A percentile compares a stretch with the other conserved stretches of the same genome.
Evolutionary conservation across 2,797 vertebrate genomes (phyloP).

Genomic region (Euphonia xanthogaster): DNA sequence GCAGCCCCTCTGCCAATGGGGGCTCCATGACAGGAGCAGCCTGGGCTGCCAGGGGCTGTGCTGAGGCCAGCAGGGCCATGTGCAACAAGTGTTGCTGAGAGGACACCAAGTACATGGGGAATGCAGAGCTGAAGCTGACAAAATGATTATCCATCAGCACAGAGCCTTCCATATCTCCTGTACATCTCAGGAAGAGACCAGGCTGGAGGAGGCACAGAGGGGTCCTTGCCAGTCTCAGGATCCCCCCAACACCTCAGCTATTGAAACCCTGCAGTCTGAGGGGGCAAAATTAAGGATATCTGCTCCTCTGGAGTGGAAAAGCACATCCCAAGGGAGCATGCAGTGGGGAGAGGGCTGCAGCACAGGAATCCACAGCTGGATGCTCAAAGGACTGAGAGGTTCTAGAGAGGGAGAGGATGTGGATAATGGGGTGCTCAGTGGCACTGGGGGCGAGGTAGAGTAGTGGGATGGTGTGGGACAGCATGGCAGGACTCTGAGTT

Average conservation of each 20-base stretch:
- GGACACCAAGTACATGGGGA: background rate
- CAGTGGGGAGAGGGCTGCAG: accelerated
- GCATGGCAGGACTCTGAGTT: background rate
- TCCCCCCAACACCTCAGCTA: background rate
- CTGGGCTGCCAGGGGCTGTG: accelerated
- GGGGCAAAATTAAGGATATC: background rate
- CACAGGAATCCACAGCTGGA: background rate
- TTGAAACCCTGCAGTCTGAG: background rate
- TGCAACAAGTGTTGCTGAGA: background rate
- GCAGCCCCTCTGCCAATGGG: background rate
- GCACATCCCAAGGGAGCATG: background rate
- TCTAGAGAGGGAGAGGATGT: background rate
- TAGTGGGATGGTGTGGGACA: background rate
- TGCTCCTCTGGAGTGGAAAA: background rate
- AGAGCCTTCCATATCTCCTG: background rate
- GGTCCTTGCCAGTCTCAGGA: background rate
- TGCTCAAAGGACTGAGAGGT: background rate
- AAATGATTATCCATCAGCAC: accelerated
- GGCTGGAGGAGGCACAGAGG: background rate
- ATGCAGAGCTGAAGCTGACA: background rate
- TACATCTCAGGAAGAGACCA: background rate
- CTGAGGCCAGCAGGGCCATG: background rate
- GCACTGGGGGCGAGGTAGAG: background rate
- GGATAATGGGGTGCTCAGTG: accelerated
- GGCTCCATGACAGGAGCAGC: background rate